Conservation (phyloP, 2,797 vertebrate species). For the Microctenopoma lineatum region DNA sequence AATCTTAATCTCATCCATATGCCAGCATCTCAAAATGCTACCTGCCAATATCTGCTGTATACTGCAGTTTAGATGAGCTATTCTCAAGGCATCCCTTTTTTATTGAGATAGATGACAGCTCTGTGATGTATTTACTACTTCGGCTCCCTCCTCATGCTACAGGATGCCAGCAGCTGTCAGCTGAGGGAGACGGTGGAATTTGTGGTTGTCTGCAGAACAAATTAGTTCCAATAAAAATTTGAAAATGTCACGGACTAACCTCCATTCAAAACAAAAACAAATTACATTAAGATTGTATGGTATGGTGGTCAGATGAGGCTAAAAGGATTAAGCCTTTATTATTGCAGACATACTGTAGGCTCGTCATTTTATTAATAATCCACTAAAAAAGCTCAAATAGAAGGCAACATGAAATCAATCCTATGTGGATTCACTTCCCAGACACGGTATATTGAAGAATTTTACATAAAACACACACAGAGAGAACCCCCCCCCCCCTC, state of each 20-base stretch:
- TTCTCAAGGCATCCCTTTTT: constrained; percentile 61
- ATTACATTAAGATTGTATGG: constrained; percentile 30
- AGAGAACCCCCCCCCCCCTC: constrained; percentile 11
- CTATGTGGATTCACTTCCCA: neutral
- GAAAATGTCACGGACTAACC: constrained; percentile 22
- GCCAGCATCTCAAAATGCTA: constrained; percentile 61
- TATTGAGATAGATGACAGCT: constrained; percentile 65
- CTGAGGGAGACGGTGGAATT: constrained; percentile 14
- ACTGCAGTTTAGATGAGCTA: constrained; percentile 49
- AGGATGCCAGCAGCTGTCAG: constrained; percentile 31
- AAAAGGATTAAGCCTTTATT: constrained; percentile 23
- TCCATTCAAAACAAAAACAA: constrained; percentile 31
- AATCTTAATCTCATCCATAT: constrained; percentile 58
- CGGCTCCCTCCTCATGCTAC: constrained; percentile 32
- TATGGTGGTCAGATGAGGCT: constrained; percentile 31
- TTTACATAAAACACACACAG: constrained; percentile 9
- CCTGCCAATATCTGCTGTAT: constrained; percentile 36
- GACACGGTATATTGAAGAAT: neutral
- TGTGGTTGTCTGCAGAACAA: constrained; percentile 33
- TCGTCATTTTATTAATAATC: neutral
- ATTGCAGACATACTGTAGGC: constrained; percentile 4
- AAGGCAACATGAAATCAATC: neutral
- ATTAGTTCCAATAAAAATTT: constrained; percentile 28
- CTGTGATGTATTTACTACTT: constrained; percentile 52
- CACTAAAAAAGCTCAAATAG: neutral